Evolutionary conservation across 2,113 vertebrate species (phyloP).

Genomic region (Todiramphus saurophagus): DNA sequence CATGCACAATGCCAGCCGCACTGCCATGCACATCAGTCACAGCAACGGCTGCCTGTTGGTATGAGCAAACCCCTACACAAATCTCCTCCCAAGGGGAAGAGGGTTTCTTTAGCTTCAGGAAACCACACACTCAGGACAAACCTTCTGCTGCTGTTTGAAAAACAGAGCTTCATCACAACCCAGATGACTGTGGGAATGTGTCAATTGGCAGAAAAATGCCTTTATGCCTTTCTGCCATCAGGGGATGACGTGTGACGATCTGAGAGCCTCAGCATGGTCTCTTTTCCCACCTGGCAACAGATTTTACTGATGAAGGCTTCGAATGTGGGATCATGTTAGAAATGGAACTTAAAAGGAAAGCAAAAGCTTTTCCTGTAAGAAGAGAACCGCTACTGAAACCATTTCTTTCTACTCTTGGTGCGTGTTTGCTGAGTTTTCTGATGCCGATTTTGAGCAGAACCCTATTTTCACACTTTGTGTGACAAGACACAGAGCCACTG

Average conservation of each 20-base stretch:
- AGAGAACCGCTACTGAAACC: neutral
- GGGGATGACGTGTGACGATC: neutral
- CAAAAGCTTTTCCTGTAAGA: neutral
- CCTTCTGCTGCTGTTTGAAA: neutral
- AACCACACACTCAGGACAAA: fast-evolving
- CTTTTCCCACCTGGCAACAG: neutral
- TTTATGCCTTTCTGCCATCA: neutral
- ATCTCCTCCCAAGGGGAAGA: neutral
- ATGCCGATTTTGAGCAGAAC: neutral
- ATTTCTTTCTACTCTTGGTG: neutral
- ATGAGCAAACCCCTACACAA: neutral
- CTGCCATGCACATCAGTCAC: fast-evolving
- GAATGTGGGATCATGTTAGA: neutral
- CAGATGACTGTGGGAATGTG: neutral
- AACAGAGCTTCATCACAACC: neutral
- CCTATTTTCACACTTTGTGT: neutral
- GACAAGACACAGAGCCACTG: neutral
- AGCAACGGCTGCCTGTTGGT: neutral
- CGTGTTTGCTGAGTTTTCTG: neutral
- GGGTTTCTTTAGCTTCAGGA: neutral
- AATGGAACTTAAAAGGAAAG: neutral
- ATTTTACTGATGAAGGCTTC: neutral
- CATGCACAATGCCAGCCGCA: neutral
- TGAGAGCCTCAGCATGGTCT: neutral
- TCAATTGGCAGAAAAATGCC: neutral